phyloP scores from a whole-genome alignment of 2,113 vertebrate species.

The Todiramphus saurophagus region DNA sequence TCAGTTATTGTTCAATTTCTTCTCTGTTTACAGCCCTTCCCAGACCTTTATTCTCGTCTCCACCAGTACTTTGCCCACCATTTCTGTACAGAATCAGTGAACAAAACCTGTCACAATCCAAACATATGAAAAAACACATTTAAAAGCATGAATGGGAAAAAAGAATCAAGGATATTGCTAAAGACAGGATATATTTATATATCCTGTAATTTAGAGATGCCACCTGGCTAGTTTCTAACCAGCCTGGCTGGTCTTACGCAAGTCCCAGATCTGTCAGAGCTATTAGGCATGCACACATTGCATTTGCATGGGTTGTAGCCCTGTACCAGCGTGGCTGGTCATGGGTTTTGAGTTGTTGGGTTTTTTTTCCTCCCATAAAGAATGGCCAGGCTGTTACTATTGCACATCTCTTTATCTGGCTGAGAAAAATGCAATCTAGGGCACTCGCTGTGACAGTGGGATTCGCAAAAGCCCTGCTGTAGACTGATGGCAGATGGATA shows the following conservation, averaged over 20 bases:
- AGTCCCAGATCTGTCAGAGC: neutral
- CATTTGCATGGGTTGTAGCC: neutral
- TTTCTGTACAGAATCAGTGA: neutral
- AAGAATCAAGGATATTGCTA: neutral
- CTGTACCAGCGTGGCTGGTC: neutral
- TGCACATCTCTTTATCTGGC: neutral
- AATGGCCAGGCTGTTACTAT: neutral
- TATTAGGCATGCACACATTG: neutral
- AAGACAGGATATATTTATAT: neutral
- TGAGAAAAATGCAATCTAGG: neutral
- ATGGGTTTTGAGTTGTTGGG: neutral
- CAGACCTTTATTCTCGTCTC: neutral
- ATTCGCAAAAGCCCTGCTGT: neutral
- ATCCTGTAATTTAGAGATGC: neutral
- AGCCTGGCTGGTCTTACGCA: neutral
- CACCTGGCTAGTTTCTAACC: neutral
- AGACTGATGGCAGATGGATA: neutral
- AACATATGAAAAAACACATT: neutral
- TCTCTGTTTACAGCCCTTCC: neutral
- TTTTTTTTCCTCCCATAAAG: neutral
- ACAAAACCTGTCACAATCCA: neutral
- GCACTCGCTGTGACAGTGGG: accelerated
- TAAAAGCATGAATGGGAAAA: neutral
- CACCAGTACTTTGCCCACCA: neutral
- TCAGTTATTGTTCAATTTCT: neutral